Evolutionary conservation across 2,888 invertebrate genomes (phyloP).

Genomic region (Synanthedon tipuliformis): DNA sequence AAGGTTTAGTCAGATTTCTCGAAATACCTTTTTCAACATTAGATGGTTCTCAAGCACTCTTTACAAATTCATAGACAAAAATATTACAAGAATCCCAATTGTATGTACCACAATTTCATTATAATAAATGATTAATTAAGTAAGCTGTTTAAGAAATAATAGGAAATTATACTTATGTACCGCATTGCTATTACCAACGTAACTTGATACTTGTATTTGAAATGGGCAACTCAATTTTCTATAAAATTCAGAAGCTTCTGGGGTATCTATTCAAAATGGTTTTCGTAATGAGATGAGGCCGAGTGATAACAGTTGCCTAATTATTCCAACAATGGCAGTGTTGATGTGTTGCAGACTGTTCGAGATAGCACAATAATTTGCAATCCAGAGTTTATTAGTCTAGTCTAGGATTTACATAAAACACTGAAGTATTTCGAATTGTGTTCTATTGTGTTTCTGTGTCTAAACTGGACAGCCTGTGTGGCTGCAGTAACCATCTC

Average conservation of each 20-base stretch:
- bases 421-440: too few species aligned
- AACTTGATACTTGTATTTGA: slow-evolving; percentile 12
- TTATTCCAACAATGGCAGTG: slow-evolving; percentile 44
- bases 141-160: slow-evolving; percentile 19
- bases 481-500: too few species aligned
- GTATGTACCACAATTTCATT: not conserved
- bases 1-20: too few species aligned
- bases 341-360: slow-evolving; percentile 24
- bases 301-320: slow-evolving; percentile 50
- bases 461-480: too few species aligned
- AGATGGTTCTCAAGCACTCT: too few species aligned
- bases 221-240: too few species aligned
- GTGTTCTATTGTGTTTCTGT: too few species aligned
- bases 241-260: not conserved
- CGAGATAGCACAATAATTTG: not conserved
- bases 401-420: too few species aligned
- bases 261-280: not conserved
- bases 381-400: too few species aligned
- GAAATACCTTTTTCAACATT: too few species aligned
- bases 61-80: too few species aligned
- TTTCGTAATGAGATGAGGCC: slow-evolving; percentile 32
- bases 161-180: slow-evolving; percentile 8
- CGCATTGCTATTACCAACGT: slow-evolving; percentile 13
- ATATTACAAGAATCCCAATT: not conserved
- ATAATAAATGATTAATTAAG: slow-evolving; percentile 19